Conservation (phyloP, 2,113 vertebrate genomes). For the Copsychus sechellarum region DNA sequence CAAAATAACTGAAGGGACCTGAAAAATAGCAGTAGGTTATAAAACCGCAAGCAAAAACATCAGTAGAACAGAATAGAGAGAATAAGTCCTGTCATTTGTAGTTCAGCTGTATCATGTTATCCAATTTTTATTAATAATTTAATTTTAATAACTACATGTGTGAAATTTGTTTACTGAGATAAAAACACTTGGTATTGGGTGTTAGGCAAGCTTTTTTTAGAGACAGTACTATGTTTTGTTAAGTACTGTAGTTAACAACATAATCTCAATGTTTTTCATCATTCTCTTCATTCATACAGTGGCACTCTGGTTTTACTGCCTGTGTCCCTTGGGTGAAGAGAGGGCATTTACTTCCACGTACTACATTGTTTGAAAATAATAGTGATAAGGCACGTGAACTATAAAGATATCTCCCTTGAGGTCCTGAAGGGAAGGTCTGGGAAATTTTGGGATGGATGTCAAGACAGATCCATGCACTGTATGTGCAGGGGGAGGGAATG, state of each 20-base stretch:
- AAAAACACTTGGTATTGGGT: background rate
- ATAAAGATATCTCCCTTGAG: background rate
- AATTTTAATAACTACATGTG: background rate
- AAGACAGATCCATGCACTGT: background rate
- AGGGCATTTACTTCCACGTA: background rate
- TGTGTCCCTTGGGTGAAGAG: background rate
- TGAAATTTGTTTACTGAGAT: background rate
- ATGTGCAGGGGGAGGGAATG: background rate
- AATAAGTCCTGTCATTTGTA: background rate
- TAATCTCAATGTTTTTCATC: background rate
- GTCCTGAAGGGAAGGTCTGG: background rate
- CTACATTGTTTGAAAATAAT: background rate
- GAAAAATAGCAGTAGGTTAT: background rate
- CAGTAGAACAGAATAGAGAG: background rate
- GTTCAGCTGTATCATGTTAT: background rate
- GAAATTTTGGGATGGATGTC: slow-evolving; percentile 23
- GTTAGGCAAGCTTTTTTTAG: background rate
- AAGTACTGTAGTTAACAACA: background rate
- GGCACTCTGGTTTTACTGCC: background rate
- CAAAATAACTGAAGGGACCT: background rate
- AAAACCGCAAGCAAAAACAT: background rate
- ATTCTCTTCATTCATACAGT: background rate
- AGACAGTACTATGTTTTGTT: background rate
- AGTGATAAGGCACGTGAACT: background rate
- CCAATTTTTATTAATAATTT: background rate